A percentile compares a stretch with the other conserved stretches of the same genome.
Conservation (phyloP, 2,113 vertebrate species). For the Neodon shergylaensis region DNA sequence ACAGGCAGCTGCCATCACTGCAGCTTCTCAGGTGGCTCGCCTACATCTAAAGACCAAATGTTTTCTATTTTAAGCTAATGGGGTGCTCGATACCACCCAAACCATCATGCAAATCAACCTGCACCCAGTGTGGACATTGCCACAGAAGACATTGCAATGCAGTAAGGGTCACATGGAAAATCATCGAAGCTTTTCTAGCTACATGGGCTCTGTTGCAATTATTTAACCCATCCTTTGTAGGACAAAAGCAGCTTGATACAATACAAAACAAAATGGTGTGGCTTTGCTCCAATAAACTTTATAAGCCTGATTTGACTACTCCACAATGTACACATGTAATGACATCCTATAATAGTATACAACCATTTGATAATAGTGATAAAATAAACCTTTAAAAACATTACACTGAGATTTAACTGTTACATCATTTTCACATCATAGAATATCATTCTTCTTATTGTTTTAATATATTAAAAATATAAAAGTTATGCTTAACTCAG, state of each 20-base stretch:
- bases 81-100: accelerated
- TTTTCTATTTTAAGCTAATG: neutral
- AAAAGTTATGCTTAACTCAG: neutral
- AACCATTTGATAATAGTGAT: neutral
- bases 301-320: neutral
- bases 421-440: neutral
- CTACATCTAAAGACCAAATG: neutral
- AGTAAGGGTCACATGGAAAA: neutral
- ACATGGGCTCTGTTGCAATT: neutral
- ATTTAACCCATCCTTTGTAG: neutral
- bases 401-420: neutral
- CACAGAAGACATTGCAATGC: neutral
- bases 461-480: neutral
- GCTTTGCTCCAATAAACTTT: neutral
- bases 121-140: neutral
- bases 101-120: neutral
- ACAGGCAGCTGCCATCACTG: neutral
- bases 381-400: neutral
- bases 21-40: neutral
- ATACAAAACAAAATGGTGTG: neutral
- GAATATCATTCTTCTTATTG: neutral
- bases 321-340: neutral
- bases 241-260: neutral
- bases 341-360: neutral
- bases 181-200: neutral